These are phyloP conservation scores for Morpho deidamia DNA, from an alignment of 2,888 invertebrate genomes.

Conservation along the genomic window DNA sequence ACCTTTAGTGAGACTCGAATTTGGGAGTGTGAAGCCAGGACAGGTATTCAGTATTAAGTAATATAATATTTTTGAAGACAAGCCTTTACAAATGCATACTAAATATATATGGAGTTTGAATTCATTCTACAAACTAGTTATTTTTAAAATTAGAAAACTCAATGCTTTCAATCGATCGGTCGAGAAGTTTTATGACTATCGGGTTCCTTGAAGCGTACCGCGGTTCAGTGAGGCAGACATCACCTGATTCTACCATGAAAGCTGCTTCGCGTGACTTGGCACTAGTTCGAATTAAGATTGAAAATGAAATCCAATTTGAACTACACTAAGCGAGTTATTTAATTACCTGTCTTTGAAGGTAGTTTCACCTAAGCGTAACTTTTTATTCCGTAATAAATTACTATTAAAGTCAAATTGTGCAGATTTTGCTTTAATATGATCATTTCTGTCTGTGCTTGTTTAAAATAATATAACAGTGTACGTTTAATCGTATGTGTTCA, in stretches of 20 bases:
- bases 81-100: no score
- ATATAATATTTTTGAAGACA: neutral
- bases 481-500: no score
- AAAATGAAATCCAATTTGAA: conserved; percentile 5
- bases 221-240: conserved; percentile 36
- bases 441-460: no score
- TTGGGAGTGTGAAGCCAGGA: no score
- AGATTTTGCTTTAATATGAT: no score
- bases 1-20: no score
- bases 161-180: conserved; percentile 35
- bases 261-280: conserved; percentile 16
- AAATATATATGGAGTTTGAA: neutral
- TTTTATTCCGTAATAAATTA: no score
- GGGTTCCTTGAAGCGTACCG: conserved; percentile 48
- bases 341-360: no score
- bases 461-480: no score
- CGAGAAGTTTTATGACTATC: conserved; percentile 39
- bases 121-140: conserved; percentile 10
- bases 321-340: no score
- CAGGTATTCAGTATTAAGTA: neutral
- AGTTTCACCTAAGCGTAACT: no score
- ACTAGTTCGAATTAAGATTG: conserved; percentile 1
- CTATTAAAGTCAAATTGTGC: no score
- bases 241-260: conserved; percentile 17
- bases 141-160: conserved; percentile 6